phyloP scores from a whole-genome alignment of 2,888 invertebrate genomes.

The Philereme transversata region DNA sequence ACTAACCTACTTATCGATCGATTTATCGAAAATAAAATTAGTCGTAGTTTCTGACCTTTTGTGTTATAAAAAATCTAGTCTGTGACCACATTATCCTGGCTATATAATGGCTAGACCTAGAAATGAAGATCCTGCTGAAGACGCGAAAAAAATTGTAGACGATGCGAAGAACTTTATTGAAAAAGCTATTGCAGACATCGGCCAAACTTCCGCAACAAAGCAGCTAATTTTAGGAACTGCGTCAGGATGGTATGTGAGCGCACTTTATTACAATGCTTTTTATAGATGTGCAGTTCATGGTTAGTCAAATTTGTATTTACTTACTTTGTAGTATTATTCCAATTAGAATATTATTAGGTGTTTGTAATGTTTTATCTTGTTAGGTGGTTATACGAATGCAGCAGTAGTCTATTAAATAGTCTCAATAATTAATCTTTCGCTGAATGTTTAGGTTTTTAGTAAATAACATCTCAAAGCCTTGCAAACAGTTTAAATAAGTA shows the following conservation, averaged over 20 bases:
- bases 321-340: too few relatives aligned
- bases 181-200: slow-evolving; percentile 90
- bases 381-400: too few relatives aligned
- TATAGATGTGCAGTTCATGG: background rate
- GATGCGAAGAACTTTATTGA: slow-evolving; percentile 89
- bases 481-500: too few relatives aligned
- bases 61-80: background rate
- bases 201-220: slow-evolving; percentile 93
- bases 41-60: slow-evolving; percentile 2
- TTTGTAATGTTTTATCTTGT: too few relatives aligned
- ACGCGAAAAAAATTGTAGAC: slow-evolving; percentile 84
- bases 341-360: too few relatives aligned
- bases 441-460: too few relatives aligned
- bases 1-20: too few relatives aligned
- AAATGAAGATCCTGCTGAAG: slow-evolving; percentile 77
- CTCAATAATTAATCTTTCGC: too few relatives aligned
- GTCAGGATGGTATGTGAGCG: slow-evolving; percentile 91
- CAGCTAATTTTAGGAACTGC: slow-evolving; percentile 94
- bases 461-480: too few relatives aligned
- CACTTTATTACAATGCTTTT: slow-evolving; percentile 3
- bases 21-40: background rate
- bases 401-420: too few relatives aligned
- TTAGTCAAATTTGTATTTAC: too few relatives aligned
- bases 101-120: slow-evolving; percentile 70
- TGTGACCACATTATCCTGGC: background rate